Percentiles rank a stretch among this genome's conserved stretches.
Evolutionary conservation across 2,797 vertebrate species (phyloP).

Genomic region (Pteropus rufus): DNA sequence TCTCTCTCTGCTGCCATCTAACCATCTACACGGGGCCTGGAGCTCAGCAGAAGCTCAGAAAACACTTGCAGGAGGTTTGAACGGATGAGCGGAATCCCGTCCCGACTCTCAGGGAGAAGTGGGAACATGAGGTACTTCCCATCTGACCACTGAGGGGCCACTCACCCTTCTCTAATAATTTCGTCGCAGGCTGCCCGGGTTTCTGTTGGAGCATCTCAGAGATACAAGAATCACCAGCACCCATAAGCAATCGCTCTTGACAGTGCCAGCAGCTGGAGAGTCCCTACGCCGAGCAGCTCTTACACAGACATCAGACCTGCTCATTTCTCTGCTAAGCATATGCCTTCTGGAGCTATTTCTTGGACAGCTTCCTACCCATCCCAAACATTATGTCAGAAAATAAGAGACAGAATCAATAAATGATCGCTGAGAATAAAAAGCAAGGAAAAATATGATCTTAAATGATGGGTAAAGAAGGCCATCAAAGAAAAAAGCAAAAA

Average conservation of each 20-base stretch:
- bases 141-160: accelerated
- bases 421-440: neutral
- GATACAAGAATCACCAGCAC: neutral
- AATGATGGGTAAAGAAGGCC: neutral
- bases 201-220: neutral
- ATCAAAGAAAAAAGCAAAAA: neutral
- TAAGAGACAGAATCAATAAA: neutral
- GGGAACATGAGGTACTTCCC: accelerated
- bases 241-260: accelerated
- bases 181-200: accelerated
- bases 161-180: no score
- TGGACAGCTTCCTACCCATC: neutral
- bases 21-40: accelerated
- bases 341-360: neutral
- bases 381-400: neutral
- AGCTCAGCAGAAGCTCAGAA: accelerated
- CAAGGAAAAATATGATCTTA: accelerated
- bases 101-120: neutral
- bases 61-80: neutral
- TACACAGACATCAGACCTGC: neutral
- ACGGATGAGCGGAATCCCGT: accelerated
- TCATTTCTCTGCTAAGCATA: neutral
- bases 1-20: neutral
- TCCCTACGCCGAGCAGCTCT: accelerated
- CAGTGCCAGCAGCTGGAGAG: accelerated